Base-by-base conservation (phyloP, 2,797 vertebrate species). In the Crenuchus spilurus region DNA sequence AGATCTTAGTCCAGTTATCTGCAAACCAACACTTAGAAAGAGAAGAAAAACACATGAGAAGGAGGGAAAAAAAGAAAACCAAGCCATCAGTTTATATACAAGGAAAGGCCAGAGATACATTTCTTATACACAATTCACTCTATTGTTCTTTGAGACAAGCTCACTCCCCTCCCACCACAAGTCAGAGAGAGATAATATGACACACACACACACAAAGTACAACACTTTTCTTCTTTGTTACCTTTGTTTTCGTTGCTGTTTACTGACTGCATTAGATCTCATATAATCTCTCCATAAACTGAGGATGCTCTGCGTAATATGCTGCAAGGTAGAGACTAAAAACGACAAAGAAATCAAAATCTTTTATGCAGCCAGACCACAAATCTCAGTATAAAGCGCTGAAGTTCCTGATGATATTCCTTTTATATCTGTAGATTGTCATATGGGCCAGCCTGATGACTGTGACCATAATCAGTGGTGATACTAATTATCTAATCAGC, bases 11-110 rank as follows among this genome's bases (percentile, higher is more conserved):
- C 60, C 55, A 41, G 65, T 75, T 81, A 88, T 86, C 75, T 80
- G 77, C 65, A 24, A n/a, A 51, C 58, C 79, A 70, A 74, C 75
- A 71, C 68, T 68, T 65, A 62, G 42, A 16, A n/a, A 87, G 51
- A 87, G 79, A 72, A 70, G 46, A 63, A 73, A 65, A 58, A 63
- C 33, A 41, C 31, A 61, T 35, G n/a, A 42, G 44, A 49, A 44
- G 52, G 51, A 37, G 69, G 64, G 51, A n/a, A 51, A 68, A 68
- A 39, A 71, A n/a, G n/a, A 57, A 74, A 72, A 73, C 85, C 86
- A 88, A 85, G 80, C 87, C 85, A 84, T 89, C 85, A 90, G 87
- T 83, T 84, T 86, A 86, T 85, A 88, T 85, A 58, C 85, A 86
- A 88, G 81, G 80, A 87, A 91, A 85, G 82, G 66, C 77, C 58